Percentiles rank a stretch among this genome's conserved stretches.
Evolutionary conservation across 2,797 vertebrate species (phyloP).

Genomic region (Hylomyscus alleni): DNA sequence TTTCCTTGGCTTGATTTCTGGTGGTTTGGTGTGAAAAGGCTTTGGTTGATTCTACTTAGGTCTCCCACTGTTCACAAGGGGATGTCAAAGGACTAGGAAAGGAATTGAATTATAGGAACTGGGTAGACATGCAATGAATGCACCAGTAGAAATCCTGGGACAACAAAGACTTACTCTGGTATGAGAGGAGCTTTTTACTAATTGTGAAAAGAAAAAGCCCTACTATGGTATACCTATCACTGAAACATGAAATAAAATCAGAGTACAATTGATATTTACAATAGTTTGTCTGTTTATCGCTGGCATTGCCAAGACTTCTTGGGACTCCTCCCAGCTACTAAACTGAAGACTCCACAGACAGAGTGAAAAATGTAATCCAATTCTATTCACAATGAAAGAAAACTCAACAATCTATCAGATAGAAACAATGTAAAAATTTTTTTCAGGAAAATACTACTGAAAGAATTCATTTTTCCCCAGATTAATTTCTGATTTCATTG

Average conservation of each 20-base stretch:
- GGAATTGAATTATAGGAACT: background rate
- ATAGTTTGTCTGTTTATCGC: conserved; percentile 75
- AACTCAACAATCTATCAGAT: background rate
- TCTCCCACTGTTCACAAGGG: background rate
- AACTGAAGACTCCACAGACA: background rate
- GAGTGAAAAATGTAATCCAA: background rate
- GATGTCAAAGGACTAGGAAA: background rate
- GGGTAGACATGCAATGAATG: conserved; percentile 65
- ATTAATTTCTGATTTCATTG: background rate
- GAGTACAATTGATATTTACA: background rate
- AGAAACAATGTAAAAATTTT: background rate
- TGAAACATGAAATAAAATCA: background rate
- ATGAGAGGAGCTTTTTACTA: conserved; percentile 66
- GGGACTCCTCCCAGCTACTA: conserved; percentile 52
- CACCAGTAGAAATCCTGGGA: conserved; percentile 11
- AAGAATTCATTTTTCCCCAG: background rate
- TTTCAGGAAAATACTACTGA: background rate
- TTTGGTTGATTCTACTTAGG: background rate
- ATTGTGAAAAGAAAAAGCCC: conserved; percentile 58
- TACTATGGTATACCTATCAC: conserved; percentile 52
- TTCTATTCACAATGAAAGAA: background rate
- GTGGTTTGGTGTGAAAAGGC: background rate
- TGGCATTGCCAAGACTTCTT: conserved; percentile 15
- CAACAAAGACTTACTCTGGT: background rate
- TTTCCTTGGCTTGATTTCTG: background rate